These are phyloP conservation scores for Rhegmatorhina hoffmannsi DNA, from an alignment of 2,113 vertebrate genomes.

Conservation along the genomic window DNA sequence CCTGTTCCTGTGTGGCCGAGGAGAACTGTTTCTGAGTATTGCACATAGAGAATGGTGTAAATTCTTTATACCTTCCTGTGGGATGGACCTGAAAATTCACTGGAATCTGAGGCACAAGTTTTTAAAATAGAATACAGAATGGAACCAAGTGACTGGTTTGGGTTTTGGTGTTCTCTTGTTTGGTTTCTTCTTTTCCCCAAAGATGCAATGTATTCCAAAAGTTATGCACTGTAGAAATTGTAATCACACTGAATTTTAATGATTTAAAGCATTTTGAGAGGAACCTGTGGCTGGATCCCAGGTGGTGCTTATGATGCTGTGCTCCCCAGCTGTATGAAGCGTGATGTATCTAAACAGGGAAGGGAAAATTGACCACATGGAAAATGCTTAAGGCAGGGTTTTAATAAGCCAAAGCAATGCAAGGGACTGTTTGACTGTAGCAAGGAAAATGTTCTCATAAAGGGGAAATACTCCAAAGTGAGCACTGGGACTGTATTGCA, in stretches of 20 bases:
- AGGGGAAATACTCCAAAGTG: neutral
- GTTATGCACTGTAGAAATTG: fast-evolving
- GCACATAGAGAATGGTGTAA: neutral
- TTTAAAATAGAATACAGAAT: neutral
- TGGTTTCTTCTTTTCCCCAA: neutral
- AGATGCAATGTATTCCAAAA: neutral
- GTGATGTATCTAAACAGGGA: neutral
- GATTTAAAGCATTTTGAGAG: neutral
- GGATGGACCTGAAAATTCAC: neutral
- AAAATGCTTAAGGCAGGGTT: neutral
- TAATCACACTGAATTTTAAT: neutral
- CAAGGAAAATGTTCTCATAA: neutral
- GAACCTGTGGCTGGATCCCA: neutral
- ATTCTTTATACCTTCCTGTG: neutral
- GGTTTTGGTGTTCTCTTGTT: neutral
- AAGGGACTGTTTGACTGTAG: neutral
- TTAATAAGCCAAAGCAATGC: neutral
- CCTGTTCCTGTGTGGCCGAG: neutral
- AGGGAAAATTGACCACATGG: neutral
- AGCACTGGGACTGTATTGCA: neutral
- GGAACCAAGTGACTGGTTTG: neutral
- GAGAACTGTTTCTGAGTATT: neutral
- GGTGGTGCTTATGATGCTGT: neutral
- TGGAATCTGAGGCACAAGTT: neutral
- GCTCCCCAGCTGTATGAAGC: neutral